Conservation (phyloP, 2,888 invertebrate genomes). For the Euproctis similis region DNA sequence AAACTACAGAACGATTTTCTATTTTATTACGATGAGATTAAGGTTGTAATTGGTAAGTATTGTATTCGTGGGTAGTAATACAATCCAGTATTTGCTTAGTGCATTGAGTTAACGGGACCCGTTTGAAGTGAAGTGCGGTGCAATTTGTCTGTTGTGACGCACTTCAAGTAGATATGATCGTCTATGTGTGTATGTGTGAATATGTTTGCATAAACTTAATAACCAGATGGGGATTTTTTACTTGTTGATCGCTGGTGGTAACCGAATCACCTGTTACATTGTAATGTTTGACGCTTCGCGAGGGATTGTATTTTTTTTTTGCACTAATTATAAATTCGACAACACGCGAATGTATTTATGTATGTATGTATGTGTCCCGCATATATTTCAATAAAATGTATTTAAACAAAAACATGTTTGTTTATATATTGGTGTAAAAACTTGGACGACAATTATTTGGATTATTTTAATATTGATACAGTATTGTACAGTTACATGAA, state of each 20-base stretch:
- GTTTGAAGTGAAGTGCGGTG: slow-evolving; percentile 65
- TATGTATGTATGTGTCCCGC: too few species aligned
- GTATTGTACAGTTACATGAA: too few species aligned
- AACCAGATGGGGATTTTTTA: slow-evolving; percentile 65
- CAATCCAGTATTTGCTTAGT: slow-evolving; percentile 58
- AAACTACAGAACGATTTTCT: slow-evolving; percentile 42
- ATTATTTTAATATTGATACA: too few species aligned
- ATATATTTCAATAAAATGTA: too few species aligned
- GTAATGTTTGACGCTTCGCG: slow-evolving; percentile 48
- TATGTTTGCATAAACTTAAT: slow-evolving; percentile 59
- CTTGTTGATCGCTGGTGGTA: slow-evolving; percentile 49
- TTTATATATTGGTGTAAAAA: too few species aligned
- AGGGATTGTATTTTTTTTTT: slow-evolving; percentile 54
- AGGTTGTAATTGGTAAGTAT: slow-evolving; percentile 31
- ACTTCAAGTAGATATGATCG: slow-evolving; percentile 70
- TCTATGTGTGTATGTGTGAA: slow-evolving; percentile 57
- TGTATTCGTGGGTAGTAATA: slow-evolving; percentile 37
- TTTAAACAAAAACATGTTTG: too few species aligned
- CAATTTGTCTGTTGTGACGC: slow-evolving; percentile 69
- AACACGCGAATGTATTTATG: too few species aligned
- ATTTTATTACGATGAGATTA: slow-evolving; percentile 44
- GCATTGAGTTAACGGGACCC: slow-evolving; percentile 44
- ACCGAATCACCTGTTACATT: slow-evolving; percentile 59
- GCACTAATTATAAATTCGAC: slow-evolving; percentile 63
- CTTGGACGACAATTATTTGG: too few species aligned